Base-by-base conservation (phyloP, 2,797 vertebrate species). In the Neosilurus hyrtlii region DNA sequence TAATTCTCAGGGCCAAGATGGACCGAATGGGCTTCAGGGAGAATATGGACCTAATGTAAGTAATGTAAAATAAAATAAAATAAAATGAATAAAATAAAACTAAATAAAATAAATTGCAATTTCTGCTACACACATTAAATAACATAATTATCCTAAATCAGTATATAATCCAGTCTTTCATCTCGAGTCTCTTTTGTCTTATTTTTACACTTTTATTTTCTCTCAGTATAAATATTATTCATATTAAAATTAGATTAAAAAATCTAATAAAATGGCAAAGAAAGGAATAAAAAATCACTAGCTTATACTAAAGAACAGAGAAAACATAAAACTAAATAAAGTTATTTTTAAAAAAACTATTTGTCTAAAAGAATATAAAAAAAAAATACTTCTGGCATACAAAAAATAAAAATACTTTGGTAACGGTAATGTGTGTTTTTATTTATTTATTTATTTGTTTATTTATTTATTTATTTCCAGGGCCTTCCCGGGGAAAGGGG, bases 401-500 rank as follows among this genome's bases (percentile, higher is more conserved):
- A n/a, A n/a, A n/a, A n/a, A n/a, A n/a, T n/a, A n/a, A n/a, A n/a
- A n/a, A n/a, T n/a, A n/a, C n/a, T n/a, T n/a, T n/a, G n/a, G n/a
- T n/a, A n/a, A n/a, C n/a, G 24, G 11, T 24, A 1, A 22, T 56
- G 49, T 16, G 43, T n/a, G 8, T 18, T 65, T 2, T 51, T 9
- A 16, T 10, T 61, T 4, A 26, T 63, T 22, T 11, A 5, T 57
- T 57, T 16, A 11, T 16, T 54, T 10, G 59, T 9, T 30, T 0
- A 61, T 49, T 18, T 9, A 62, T 43, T 51, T 4, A 67, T 73
- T 26, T 81, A 22, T 86, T 52, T 22, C 22, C 73, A 89, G 89
- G 89, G 87, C 11, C 2, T 18, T 26, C 79, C 77, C 73, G 89
- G 89, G 20, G 24, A 67, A 3, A 18, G 14, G 16, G 89, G 89